Conservation (phyloP, 2,797 vertebrate species). For the Salarias fasciatus region DNA sequence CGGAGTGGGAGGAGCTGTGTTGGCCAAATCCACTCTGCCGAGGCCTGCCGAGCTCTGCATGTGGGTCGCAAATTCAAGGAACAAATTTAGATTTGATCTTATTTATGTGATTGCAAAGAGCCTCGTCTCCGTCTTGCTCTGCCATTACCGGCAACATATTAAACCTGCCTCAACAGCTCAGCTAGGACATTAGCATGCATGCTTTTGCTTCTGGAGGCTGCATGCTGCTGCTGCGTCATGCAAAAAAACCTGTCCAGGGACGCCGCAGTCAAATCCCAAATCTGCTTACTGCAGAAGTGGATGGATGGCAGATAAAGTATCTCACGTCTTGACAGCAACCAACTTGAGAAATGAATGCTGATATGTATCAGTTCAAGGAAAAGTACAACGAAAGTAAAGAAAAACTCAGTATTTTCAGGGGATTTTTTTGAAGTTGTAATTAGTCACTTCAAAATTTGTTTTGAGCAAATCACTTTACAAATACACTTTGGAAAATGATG, state of each 20-base stretch:
- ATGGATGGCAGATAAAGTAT: neutral
- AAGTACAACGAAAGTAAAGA: too few species aligned
- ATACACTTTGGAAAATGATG: too few species aligned
- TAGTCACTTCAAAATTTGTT: too few species aligned
- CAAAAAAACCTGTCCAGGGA: conserved; percentile 26
- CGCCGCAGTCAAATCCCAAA: conserved; percentile 6
- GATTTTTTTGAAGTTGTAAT: neutral
- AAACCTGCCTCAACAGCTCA: neutral
- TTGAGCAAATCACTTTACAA: too few species aligned
- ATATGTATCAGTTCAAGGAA: too few species aligned
- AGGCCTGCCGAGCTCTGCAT: conserved; percentile 5
- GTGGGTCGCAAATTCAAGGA: conserved; percentile 21
- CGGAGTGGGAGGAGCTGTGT: conserved; percentile 49
- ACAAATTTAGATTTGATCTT: neutral
- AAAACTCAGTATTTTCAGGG: too few species aligned
- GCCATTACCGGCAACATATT: neutral
- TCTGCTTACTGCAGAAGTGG: conserved; percentile 16
- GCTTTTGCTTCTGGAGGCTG: conserved; percentile 19
- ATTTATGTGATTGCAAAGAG: conserved; percentile 1
- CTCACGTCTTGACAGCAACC: too few species aligned
- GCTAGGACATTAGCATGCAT: neutral
- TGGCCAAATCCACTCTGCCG: conserved; percentile 19
- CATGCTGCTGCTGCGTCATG: conserved; percentile 33
- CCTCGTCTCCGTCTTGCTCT: conserved; percentile 1
- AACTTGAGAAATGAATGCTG: too few species aligned